Percentiles rank a stretch among this genome's conserved stretches.
Conservation (phyloP, 2,113 vertebrate genomes). For the Alexandromys fortis region DNA sequence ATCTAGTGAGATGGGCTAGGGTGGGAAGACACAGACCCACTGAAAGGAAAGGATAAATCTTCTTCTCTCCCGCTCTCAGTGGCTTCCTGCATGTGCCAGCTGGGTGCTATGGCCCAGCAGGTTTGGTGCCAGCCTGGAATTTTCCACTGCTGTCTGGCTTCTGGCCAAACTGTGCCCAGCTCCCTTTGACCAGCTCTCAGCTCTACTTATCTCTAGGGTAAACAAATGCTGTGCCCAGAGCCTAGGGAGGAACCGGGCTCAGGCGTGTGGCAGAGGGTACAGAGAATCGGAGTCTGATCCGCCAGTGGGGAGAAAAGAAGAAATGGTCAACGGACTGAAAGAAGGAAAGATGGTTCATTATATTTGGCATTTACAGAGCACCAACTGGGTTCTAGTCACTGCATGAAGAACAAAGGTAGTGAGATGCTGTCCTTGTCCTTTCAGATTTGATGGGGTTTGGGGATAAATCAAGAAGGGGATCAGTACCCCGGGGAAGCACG, state of each 20-base stretch:
- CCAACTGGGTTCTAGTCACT: background rate
- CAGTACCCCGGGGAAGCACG: background rate
- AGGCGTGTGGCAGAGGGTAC: background rate
- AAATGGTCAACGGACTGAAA: background rate
- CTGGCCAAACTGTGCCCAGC: background rate
- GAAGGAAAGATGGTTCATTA: background rate
- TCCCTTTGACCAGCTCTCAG: background rate
- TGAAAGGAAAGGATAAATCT: background rate
- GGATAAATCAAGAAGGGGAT: background rate
- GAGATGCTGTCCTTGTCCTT: background rate
- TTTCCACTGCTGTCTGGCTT: constrained; percentile 44
- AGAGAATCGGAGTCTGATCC: background rate
- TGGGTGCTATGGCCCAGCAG: accelerated
- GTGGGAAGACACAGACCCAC: background rate
- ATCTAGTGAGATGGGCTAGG: background rate
- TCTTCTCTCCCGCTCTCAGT: background rate
- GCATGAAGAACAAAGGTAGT: background rate
- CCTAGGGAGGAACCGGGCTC: background rate
- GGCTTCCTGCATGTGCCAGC: background rate
- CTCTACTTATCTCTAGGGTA: background rate
- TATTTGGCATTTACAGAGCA: background rate
- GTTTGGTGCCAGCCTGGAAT: background rate
- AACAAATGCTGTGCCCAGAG: background rate
- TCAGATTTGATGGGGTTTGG: background rate
- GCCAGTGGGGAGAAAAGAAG: background rate